Evolutionary conservation across 2,113 vertebrate genomes (phyloP).

Genomic region (Pan troglodytes): NHGRI_mPanTro3-v2.1_pri NC_072413.2:42707501-42708000

Average conservation of each 20-base stretch:
- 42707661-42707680: slow-evolving; percentile 14
- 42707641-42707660: not conserved
- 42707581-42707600: not conserved
- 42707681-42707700: not conserved
- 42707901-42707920: not conserved
- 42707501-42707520: not conserved
- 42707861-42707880: not conserved
- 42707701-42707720: not conserved
- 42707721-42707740: not conserved
- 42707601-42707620: not conserved
- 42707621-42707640: not conserved
- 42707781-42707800: not conserved
- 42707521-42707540: not conserved
- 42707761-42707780: not conserved
- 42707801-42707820: not conserved
- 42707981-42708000: not conserved
- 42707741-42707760: not conserved
- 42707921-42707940: not conserved
- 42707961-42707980: not conserved
- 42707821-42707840: slow-evolving; percentile 13
- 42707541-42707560: not conserved
- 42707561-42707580: not conserved
- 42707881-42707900: slow-evolving; percentile 2
- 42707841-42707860: slow-evolving; percentile 11
- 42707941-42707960: not conserved